These are phyloP conservation scores for Bursaphelenchus okinawaensis DNA, from an alignment of 2,888 invertebrate species.

Conservation along the genomic window DNA sequence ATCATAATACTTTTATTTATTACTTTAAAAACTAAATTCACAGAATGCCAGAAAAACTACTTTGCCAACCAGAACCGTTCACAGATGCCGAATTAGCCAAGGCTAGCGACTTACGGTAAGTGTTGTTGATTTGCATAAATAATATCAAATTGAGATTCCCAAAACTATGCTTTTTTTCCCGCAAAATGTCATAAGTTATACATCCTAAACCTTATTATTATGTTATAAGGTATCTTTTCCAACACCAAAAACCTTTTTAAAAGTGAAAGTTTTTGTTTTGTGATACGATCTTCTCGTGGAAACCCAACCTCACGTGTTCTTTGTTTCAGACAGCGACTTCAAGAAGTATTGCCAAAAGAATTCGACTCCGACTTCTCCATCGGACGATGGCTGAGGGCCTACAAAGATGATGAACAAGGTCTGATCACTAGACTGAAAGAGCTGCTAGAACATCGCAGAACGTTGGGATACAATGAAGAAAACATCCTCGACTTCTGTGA, in stretches of 20 bases:
- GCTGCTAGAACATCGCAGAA: slow-evolving; percentile 28
- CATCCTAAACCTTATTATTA: too few relatives aligned
- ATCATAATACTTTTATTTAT: too few relatives aligned
- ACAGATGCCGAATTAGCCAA: slow-evolving; percentile 16
- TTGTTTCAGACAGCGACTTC: slow-evolving; percentile 18
- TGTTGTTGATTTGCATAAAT: too few relatives aligned
- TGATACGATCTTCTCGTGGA: too few relatives aligned
- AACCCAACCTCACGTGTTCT: background rate
- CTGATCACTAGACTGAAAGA: slow-evolving; percentile 26
- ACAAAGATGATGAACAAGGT: slow-evolving; percentile 37
- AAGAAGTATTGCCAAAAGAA: slow-evolving; percentile 25
- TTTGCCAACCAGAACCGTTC: slow-evolving; percentile 15
- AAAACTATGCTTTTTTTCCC: too few relatives aligned
- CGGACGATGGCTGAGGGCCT: slow-evolving; percentile 37
- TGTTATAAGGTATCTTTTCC: too few relatives aligned
- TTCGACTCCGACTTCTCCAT: slow-evolving; percentile 44
- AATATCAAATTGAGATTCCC: too few relatives aligned
- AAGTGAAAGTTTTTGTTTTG: too few relatives aligned
- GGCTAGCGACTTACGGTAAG: slow-evolving; percentile 17
- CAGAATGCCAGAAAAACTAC: slow-evolving; percentile 2
- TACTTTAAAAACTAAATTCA: background rate
- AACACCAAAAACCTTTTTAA: too few relatives aligned
- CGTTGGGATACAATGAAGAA: slow-evolving; percentile 34
- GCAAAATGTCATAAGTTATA: too few relatives aligned
- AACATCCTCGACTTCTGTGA: slow-evolving; percentile 29